phyloP scores from a whole-genome alignment of 2,113 vertebrate species.

The Thamnaconus septentrionalis region DNA sequence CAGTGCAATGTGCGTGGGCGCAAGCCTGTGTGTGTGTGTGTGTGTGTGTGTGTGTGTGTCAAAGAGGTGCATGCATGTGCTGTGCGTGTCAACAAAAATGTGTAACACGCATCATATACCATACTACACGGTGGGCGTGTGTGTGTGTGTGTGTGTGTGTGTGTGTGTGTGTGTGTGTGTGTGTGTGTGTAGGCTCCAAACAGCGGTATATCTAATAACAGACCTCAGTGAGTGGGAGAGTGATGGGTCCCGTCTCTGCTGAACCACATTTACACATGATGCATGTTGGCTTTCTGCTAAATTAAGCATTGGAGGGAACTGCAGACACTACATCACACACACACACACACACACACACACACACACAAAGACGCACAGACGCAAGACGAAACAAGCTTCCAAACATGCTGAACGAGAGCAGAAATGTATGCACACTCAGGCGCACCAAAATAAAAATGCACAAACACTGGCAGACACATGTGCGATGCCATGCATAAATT shows the following conservation, averaged over 20 bases:
- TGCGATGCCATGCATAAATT: conserved; percentile 49
- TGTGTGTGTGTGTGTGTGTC: no score
- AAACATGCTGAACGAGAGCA: no score
- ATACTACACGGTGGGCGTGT: conserved; percentile 19
- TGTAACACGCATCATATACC: conserved; percentile 22
- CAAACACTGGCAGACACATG: conserved; percentile 27
- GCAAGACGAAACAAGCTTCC: background rate
- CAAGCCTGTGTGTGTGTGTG: no score
- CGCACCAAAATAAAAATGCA: conserved; percentile 8
- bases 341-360: conserved; percentile 36
- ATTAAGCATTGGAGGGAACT: conserved; percentile 47
- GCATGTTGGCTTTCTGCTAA: conserved; percentile 50
- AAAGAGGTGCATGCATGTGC: conserved; percentile 20
- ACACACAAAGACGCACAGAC: conserved; percentile 31
- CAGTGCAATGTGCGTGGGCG: no score
- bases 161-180: conserved; percentile 25
- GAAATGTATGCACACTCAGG: background rate
- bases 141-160: conserved; percentile 32
- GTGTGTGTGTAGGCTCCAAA: conserved; percentile 40
- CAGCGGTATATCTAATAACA: conserved; percentile 43
- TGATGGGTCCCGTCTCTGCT: conserved; percentile 40
- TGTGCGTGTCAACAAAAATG: background rate
- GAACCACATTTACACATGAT: background rate
- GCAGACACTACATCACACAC: conserved; percentile 24
- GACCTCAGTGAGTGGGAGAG: conserved; percentile 39